Percentiles rank a stretch among this genome's conserved stretches.
These are phyloP conservation scores for Spea hammondii DNA, from an alignment of 2,797 vertebrate species.

Conservation along the genomic window DNA sequence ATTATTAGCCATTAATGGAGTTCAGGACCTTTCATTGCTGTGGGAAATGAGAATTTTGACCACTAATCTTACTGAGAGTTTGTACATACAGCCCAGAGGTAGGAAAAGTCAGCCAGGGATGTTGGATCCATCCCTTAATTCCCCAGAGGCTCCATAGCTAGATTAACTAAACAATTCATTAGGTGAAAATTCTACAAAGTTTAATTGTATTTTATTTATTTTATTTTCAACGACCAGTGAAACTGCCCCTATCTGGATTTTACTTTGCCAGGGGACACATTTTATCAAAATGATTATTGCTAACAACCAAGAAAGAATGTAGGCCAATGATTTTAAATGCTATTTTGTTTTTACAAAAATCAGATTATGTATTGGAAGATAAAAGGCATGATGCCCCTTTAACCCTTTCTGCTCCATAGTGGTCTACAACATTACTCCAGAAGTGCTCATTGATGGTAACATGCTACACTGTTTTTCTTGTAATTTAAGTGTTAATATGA, in stretches of 20 bases:
- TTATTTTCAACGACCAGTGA: conserved; percentile 8
- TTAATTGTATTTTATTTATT: conserved; percentile 8
- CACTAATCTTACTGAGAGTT: conserved; percentile 72
- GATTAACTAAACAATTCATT: conserved; percentile 44
- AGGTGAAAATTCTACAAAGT: conserved; percentile 51
- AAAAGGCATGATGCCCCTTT: too few relatives aligned
- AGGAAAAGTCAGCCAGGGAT: conserved; percentile 49
- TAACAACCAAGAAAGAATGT: too few relatives aligned
- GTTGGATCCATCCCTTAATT: conserved; percentile 47
- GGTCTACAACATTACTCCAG: too few relatives aligned
- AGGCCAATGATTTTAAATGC: too few relatives aligned
- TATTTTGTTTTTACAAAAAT: too few relatives aligned
- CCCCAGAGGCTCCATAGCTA: conserved; percentile 10
- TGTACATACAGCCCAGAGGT: conserved; percentile 60
- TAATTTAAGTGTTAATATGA: too few relatives aligned
- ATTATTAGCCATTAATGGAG: conserved; percentile 94
- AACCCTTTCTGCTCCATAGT: too few relatives aligned
- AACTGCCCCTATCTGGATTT: conserved; percentile 1
- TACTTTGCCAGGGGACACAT: neutral
- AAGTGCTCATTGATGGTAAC: too few relatives aligned
- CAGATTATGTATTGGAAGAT: too few relatives aligned
- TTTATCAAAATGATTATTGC: too few relatives aligned
- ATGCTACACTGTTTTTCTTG: too few relatives aligned
- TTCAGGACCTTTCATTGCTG: conserved; percentile 80
- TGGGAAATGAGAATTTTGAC: conserved; percentile 79